Conservation (phyloP, 2,797 vertebrate species). For the Limnodromus scolopaceus region DNA sequence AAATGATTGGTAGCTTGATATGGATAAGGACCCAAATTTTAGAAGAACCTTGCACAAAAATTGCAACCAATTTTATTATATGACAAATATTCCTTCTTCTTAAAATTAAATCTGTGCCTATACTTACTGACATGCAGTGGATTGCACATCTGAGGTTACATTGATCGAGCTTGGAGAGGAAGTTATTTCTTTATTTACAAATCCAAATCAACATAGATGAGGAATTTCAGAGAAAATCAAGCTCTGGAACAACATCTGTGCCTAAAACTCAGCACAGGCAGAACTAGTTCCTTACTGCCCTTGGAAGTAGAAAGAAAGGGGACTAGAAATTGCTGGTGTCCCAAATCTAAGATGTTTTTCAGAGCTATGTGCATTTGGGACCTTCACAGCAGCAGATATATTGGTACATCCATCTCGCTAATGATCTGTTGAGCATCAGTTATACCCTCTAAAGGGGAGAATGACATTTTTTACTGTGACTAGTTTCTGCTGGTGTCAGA, state of each 20-base stretch:
- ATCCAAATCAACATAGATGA: neutral
- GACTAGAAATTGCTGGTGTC: neutral
- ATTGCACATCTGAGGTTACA: neutral
- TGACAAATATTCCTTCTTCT: neutral
- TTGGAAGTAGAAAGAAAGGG: slow-evolving; percentile 3
- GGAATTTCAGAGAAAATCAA: neutral
- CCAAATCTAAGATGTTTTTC: neutral
- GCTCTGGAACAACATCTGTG: neutral
- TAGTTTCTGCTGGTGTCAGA: neutral
- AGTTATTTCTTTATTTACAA: slow-evolving; percentile 19
- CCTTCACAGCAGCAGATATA: slow-evolving; percentile 59
- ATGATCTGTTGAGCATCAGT: slow-evolving; percentile 63
- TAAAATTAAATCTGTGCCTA: neutral
- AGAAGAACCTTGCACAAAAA: neutral
- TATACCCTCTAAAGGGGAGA: slow-evolving; percentile 33
- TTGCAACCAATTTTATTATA: neutral
- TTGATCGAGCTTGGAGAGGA: neutral
- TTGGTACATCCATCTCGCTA: slow-evolving; percentile 54
- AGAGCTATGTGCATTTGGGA: slow-evolving; percentile 45
- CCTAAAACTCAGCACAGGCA: neutral
- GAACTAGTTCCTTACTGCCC: slow-evolving; percentile 7
- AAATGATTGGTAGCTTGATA: slow-evolving; percentile 41
- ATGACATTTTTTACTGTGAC: slow-evolving; percentile 10
- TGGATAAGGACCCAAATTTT: slow-evolving; percentile 23
- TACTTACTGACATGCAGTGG: neutral